Conservation (phyloP, 2,888 invertebrate genomes). For the Pterostichus madidus region DNA sequence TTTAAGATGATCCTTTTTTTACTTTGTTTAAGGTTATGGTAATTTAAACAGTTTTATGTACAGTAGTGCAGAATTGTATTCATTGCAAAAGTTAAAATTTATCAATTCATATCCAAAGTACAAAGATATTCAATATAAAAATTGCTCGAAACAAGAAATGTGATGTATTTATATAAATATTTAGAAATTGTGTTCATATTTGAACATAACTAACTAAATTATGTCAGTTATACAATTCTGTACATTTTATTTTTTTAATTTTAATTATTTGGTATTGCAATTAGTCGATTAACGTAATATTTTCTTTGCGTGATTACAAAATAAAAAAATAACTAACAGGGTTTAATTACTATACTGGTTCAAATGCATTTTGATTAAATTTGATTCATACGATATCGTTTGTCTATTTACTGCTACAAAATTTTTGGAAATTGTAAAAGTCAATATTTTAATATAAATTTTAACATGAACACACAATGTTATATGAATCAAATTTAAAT, state of each 20-base stretch:
- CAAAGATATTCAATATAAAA: slow-evolving; percentile 58
- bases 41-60: slow-evolving; percentile 66
- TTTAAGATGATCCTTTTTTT: slow-evolving; percentile 62
- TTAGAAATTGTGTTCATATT: slow-evolving; percentile 15
- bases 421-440: slow-evolving; percentile 62
- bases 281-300: slow-evolving; percentile 66
- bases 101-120: slow-evolving; percentile 51
- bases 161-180: slow-evolving; percentile 59
- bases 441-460: slow-evolving; percentile 67
- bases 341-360: slow-evolving; percentile 71
- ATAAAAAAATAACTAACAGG: slow-evolving; percentile 73
- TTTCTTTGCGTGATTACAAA: slow-evolving; percentile 68
- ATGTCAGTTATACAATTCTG: slow-evolving; percentile 71
- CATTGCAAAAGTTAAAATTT: slow-evolving; percentile 39
- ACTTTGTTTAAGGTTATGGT: slow-evolving; percentile 65
- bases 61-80: slow-evolving; percentile 66
- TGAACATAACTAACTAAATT: slow-evolving; percentile 24
- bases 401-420: slow-evolving; percentile 41
- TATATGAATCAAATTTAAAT: slow-evolving; percentile 73
- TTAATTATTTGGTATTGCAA: slow-evolving; percentile 67
- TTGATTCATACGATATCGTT: slow-evolving; percentile 68
- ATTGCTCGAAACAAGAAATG: slow-evolving; percentile 63
- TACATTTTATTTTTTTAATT: slow-evolving; percentile 70
- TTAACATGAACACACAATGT: slow-evolving; percentile 69
- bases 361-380: slow-evolving; percentile 70